These are phyloP conservation scores for Sinentomon sp. DNA, from an alignment of 2,888 invertebrate genomes.

Conservation along the genomic window DNA sequence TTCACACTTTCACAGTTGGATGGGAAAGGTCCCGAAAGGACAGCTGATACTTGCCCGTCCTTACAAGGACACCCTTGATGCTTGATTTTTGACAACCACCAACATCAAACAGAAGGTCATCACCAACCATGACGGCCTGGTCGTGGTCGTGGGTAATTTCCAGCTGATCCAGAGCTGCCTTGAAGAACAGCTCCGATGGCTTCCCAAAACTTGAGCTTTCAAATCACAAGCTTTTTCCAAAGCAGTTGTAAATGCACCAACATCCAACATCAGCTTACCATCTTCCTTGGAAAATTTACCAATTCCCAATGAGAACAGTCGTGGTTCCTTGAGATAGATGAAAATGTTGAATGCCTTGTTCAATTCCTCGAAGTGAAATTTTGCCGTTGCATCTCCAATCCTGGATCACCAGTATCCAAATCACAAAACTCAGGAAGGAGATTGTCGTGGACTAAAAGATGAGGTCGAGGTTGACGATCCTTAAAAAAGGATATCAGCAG, in stretches of 20 bases:
- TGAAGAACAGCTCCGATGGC: conserved; percentile 24
- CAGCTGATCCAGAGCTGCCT: conserved; percentile 23
- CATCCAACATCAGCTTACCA: conserved; percentile 25
- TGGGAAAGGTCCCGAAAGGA: conserved; percentile 25
- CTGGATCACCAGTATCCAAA: conserved; percentile 22
- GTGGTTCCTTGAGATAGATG: conserved; percentile 16
- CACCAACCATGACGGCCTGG: conserved; percentile 30
- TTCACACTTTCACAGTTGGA: conserved; percentile 22
- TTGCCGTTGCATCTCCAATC: conserved; percentile 25
- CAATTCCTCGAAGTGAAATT: conserved; percentile 24
- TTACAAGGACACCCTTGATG: conserved; percentile 26
- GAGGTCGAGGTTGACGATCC: conserved; percentile 22
- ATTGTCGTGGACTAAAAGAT: conserved; percentile 23
- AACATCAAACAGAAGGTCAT: conserved; percentile 28
- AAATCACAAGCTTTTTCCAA: conserved; percentile 23
- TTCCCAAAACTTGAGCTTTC: conserved; percentile 27
- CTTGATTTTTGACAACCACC: conserved; percentile 27
- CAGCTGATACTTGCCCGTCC: conserved; percentile 27
- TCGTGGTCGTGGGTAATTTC: conserved; percentile 17
- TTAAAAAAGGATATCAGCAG: conserved; percentile 21
- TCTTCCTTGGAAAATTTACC: conserved; percentile 25
- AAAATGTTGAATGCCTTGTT: conserved; percentile 25
- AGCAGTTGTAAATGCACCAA: conserved; percentile 25
- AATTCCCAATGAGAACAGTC: conserved; percentile 22
- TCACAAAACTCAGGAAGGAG: conserved; percentile 23